These are phyloP conservation scores for Capreolus pygargus DNA, from an alignment of 2,113 vertebrate species.

Conservation along the genomic window DNA sequence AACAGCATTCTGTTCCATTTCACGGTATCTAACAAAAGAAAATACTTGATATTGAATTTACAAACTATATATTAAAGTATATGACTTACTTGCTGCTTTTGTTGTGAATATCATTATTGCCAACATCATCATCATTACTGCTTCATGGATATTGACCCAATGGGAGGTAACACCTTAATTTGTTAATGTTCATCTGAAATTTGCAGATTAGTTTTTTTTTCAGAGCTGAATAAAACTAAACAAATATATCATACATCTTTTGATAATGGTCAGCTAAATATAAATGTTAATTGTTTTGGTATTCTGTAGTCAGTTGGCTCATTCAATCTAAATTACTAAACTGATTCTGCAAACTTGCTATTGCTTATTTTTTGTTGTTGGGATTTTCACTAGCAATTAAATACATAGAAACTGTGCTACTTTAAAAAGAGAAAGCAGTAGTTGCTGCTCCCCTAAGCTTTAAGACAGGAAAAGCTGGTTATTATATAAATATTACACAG, in stretches of 20 bases:
- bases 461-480: not conserved
- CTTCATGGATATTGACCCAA: not conserved
- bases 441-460: not conserved
- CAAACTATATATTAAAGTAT: not conserved
- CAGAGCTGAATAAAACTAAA: not conserved
- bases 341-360: not conserved
- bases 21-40: not conserved
- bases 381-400: conserved; percentile 18
- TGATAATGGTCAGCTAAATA: not conserved
- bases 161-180: not conserved
- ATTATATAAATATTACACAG: not conserved
- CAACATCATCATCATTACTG: not conserved
- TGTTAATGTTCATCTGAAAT: not conserved
- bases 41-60: not conserved
- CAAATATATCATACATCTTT: conserved; percentile 29
- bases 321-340: not conserved
- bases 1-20: not conserved
- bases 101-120: not conserved
- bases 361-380: not conserved
- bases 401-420: not conserved
- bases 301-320: not conserved
- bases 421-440: not conserved
- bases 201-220: not conserved
- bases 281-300: not conserved
- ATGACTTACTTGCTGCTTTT: not conserved